Conservation (phyloP, 1,140 invertebrate genomes). For the Drosophila simulans region DNA sequence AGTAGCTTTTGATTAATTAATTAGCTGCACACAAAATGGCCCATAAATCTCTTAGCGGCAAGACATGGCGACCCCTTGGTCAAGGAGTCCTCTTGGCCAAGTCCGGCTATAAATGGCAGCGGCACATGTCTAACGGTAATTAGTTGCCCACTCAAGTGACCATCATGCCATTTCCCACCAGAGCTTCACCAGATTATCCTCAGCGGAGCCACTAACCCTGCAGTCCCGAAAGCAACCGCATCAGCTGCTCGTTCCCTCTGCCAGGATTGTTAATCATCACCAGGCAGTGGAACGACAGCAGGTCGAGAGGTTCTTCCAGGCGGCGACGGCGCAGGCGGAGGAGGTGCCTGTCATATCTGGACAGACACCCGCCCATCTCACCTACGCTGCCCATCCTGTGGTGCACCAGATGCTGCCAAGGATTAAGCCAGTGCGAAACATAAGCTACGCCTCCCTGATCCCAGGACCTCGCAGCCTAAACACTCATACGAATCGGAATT, state of each 20-base stretch:
- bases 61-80: slow-evolving; percentile 35
- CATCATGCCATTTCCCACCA: slow-evolving; percentile 85
- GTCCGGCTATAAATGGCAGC: slow-evolving; percentile 38
- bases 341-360: not conserved
- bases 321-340: not conserved
- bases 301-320: slow-evolving; percentile 4
- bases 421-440: slow-evolving; percentile 68
- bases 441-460: slow-evolving; percentile 56
- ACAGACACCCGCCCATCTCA: slow-evolving; percentile 74
- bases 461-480: slow-evolving; percentile 45
- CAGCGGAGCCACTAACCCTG: slow-evolving; percentile 23
- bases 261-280: slow-evolving; percentile 42
- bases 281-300: slow-evolving; percentile 1
- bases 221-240: slow-evolving; percentile 4
- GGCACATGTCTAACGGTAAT: slow-evolving; percentile 40
- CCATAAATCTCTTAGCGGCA: slow-evolving; percentile 31
- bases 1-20: slow-evolving; percentile 74
- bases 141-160: slow-evolving; percentile 53
- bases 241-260: slow-evolving; percentile 11
- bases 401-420: slow-evolving; percentile 70
- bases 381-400: slow-evolving; percentile 68
- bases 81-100: slow-evolving; percentile 41
- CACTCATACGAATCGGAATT: slow-evolving; percentile 8
- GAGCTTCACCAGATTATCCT: slow-evolving; percentile 71
- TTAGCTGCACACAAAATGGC: slow-evolving; percentile 44